Conservation (phyloP, 2,888 invertebrate genomes). For the Mactromeris polynyma region DNA sequence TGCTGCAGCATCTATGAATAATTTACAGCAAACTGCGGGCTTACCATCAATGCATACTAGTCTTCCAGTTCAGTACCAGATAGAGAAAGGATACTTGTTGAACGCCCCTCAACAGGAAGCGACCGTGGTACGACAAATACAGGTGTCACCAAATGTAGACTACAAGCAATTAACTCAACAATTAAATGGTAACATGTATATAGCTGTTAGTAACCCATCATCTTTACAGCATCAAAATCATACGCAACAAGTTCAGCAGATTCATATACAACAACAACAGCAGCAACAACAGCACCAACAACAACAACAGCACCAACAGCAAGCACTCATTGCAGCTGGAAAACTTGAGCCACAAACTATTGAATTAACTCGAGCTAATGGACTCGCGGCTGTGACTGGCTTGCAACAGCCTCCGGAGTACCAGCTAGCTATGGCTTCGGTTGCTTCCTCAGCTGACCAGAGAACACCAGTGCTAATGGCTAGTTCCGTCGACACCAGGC, state of each 20-base stretch:
- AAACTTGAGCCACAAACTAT: constrained; percentile 51
- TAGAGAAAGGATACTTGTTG: constrained; percentile 64
- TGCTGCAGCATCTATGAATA: constrained; percentile 49
- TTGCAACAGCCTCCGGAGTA: constrained; percentile 68
- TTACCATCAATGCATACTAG: constrained; percentile 59
- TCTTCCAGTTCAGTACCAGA: constrained; percentile 61
- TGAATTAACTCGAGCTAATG: constrained; percentile 44
- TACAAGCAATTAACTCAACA: constrained; percentile 72
- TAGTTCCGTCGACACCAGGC: constrained; percentile 59
- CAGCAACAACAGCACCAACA: constrained; percentile 56
- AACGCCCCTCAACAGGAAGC: constrained; percentile 59
- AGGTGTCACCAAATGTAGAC: constrained; percentile 65
- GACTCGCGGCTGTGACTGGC: constrained; percentile 42
- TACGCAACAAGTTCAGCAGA: constrained; percentile 52
- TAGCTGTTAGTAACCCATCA: constrained; percentile 58
- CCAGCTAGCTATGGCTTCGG: constrained; percentile 51
- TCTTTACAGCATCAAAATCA: constrained; percentile 33
- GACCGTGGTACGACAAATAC: constrained; percentile 56
- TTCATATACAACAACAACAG: constrained; percentile 57
- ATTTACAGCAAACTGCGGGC: constrained; percentile 53
- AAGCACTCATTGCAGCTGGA: constrained; percentile 40
- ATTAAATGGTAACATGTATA: constrained; percentile 65
- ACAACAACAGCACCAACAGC: constrained; percentile 58
- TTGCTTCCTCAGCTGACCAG: constrained; percentile 51
- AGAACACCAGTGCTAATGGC: constrained; percentile 68